These are phyloP conservation scores for Onychostruthus taczanowskii DNA, from an alignment of 2,113 vertebrate genomes.

Conservation along the genomic window DNA sequence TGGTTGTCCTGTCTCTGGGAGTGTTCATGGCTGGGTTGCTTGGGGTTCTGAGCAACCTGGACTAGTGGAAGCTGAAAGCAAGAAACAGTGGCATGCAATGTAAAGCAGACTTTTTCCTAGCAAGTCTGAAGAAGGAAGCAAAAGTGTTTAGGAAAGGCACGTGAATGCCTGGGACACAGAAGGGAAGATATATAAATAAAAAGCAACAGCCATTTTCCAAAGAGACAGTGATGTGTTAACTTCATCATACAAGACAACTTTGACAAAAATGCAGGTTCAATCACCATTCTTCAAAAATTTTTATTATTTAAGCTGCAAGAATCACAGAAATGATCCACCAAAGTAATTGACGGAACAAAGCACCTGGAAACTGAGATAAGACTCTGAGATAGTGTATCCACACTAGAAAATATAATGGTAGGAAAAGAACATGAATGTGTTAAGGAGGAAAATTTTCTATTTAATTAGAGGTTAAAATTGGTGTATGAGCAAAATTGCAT, in stretches of 20 bases:
- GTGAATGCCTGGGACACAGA: background rate
- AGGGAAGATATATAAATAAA: background rate
- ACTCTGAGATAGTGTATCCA: background rate
- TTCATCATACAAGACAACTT: background rate
- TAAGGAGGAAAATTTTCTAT: background rate
- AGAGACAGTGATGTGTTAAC: background rate
- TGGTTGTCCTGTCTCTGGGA: background rate
- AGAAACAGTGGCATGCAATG: background rate
- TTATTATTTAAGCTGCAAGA: background rate
- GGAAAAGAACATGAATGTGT: background rate
- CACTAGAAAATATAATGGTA: background rate
- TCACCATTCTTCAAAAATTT: background rate
- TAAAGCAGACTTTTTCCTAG: background rate
- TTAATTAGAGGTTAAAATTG: background rate
- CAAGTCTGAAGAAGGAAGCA: background rate
- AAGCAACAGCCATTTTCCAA: background rate
- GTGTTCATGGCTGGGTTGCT: background rate
- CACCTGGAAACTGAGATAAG: background rate
- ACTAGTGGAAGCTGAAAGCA: background rate
- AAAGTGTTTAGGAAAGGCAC: background rate
- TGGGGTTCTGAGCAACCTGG: background rate
- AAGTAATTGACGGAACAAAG: background rate
- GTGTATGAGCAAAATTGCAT: background rate
- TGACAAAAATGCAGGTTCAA: background rate
- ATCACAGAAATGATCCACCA: background rate